Conservation (phyloP, 2,797 vertebrate species). For the Notolabrus celidotus region DNA sequence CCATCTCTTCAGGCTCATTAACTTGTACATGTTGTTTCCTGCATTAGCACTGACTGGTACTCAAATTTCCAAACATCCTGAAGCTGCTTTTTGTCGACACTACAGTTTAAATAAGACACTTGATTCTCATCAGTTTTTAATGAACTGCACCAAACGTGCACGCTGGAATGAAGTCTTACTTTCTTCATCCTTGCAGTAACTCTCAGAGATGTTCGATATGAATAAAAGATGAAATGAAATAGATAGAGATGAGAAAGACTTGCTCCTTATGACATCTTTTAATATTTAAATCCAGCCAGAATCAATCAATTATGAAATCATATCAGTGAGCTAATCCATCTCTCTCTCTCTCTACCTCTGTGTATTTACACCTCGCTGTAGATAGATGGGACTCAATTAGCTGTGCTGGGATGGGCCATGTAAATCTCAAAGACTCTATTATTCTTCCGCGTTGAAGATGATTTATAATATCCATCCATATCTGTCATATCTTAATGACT, state of each 20-base stretch:
- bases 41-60: no score
- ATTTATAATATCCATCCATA: constrained; percentile 51
- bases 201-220: constrained; percentile 24
- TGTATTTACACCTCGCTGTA: constrained; percentile 32
- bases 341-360: not conserved
- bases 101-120: constrained; percentile 18
- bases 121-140: constrained; percentile 37
- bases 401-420: constrained; percentile 27
- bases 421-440: constrained; percentile 52
- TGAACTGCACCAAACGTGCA: constrained; percentile 18
- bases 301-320: constrained; percentile 18
- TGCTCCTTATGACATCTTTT: constrained; percentile 18
- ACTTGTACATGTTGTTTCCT: not conserved
- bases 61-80: not conserved
- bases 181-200: constrained; percentile 18
- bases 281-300: constrained; percentile 4
- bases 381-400: constrained; percentile 59
- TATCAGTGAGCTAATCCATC: constrained; percentile 1
- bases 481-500: constrained; percentile 64
- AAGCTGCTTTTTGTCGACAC: constrained; percentile 16
- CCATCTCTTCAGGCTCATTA: no score
- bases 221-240: constrained; percentile 46
- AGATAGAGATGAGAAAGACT: constrained; percentile 19
- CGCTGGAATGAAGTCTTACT: not conserved
- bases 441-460: constrained; percentile 32